Base-by-base conservation (phyloP, 2,797 vertebrate genomes). In the Remorina albescens region DNA sequence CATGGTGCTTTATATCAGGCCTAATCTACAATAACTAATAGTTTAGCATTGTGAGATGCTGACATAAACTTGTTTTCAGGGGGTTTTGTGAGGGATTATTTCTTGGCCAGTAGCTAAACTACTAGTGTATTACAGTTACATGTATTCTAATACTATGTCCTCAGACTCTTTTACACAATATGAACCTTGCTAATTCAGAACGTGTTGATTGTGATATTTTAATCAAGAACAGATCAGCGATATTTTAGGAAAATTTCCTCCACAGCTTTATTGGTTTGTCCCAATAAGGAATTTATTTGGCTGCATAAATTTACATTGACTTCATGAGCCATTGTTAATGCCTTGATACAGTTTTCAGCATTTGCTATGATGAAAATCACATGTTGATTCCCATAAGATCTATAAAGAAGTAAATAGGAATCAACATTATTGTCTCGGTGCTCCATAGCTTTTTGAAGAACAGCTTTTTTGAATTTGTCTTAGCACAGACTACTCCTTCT, bases 401-500 rank as follows among this genome's bases (percentile, higher is more conserved):
- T 8, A 19, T 25, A 61, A 59, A 68, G 34, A 74, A 70, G 47
- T 37, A 16, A 19, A 8, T 12, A 56, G 54, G 51, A 57, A 12
- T 3, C 25, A 16, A 34, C 44, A 37, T 44, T 2, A n/a, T 46
- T 26, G 46, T 34, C 25, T 46, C 65, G 44, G 47, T 65, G 46
- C 28, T 62, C 18, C 41, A 37, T 23, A 6, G 16, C 55, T 49
- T 46, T 57, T 26, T 51, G 34, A 71, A 67, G 53, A 37, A n/a
- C 54, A 68, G 49, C 49, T 81, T 71, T 57, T 30, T 13, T 53
- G 54, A 12, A 37, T 72, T 78, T 37, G 66, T 75, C 44, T 76
- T 11, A 44, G 12, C n/a, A 36, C 36, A 58, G 65, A 62, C 56
- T 68, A 39, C 42, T 50, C 47, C 60, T 58, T 75, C 62, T 30